Percentiles rank a stretch among this genome's conserved stretches.
These are phyloP conservation scores for Cremastinae sp. DNA, from an alignment of 2,888 invertebrate genomes.

Conservation along the genomic window DNA sequence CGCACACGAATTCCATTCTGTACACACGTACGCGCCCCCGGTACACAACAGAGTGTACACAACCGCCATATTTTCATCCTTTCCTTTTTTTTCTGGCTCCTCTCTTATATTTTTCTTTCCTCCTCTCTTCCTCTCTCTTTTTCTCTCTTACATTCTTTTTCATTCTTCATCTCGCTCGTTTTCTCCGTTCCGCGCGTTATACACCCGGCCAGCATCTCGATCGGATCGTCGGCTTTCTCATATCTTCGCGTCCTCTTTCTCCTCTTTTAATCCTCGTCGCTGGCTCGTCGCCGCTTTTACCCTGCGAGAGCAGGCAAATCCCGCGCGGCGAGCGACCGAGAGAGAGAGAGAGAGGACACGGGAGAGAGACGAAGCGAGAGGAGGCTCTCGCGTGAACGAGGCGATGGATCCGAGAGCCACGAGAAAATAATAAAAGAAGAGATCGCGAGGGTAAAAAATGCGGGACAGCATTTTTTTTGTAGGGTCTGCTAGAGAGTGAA, in stretches of 20 bases:
- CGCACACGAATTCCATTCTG: constrained; percentile 37
- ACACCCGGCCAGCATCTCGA: constrained; percentile 57
- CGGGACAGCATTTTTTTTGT: constrained; percentile 48
- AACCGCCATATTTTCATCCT: constrained; percentile 51
- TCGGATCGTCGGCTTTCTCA: constrained; percentile 58
- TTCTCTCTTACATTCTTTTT: too few species aligned
- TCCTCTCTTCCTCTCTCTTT: constrained; percentile 48
- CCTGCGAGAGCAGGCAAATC: constrained; percentile 54
- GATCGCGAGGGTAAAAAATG: constrained; percentile 38
- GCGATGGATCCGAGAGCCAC: constrained; percentile 6
- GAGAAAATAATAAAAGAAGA: constrained; percentile 27
- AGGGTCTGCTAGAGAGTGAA: constrained; percentile 23
- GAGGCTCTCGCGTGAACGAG: constrained; percentile 19
- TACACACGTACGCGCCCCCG: constrained; percentile 28
- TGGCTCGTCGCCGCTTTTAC: constrained; percentile 46
- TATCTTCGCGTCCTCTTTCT: constrained; percentile 49
- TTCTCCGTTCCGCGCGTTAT: constrained; percentile 46
- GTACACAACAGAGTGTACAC: constrained; percentile 34
- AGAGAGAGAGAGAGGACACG: not conserved
- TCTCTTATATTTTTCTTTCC: constrained; percentile 37
- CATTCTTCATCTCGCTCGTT: constrained; percentile 42
- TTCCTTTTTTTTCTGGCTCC: constrained; percentile 50
- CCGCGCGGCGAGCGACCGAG: not conserved
- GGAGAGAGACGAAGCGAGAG: constrained; percentile 2
- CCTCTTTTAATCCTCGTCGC: constrained; percentile 42